Percentiles rank a stretch among this genome's conserved stretches.
Evolutionary conservation across 2,113 vertebrate genomes (phyloP).

Genomic region (Cariama cristata): DNA sequence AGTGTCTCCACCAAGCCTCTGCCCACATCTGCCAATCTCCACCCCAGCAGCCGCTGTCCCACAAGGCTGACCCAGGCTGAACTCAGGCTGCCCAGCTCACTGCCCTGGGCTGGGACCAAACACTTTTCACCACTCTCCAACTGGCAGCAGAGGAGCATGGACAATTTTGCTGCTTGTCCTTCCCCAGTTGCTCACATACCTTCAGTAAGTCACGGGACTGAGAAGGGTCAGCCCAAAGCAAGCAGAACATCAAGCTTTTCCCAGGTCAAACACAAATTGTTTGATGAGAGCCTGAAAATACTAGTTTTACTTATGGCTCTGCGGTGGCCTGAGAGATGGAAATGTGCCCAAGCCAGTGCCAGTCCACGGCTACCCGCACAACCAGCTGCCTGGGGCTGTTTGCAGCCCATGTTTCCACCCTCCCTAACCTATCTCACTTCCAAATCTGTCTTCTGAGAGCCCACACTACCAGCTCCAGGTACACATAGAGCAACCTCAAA

Average conservation of each 20-base stretch:
- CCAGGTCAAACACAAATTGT: neutral
- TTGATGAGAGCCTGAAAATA: neutral
- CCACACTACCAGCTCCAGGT: neutral
- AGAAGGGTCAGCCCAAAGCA: neutral
- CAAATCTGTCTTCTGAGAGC: neutral
- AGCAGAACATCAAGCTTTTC: neutral
- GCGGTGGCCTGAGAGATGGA: neutral
- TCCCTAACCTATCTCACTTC: neutral
- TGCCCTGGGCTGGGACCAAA: neutral
- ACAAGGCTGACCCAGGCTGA: neutral
- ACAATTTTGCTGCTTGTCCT: neutral
- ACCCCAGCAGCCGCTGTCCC: neutral
- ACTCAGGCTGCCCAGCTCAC: neutral
- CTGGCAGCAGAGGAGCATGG: neutral
- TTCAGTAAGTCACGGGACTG: neutral
- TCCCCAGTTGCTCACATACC: neutral
- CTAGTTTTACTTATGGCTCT: neutral
- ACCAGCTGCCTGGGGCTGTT: neutral
- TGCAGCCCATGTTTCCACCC: neutral
- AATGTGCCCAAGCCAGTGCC: neutral
- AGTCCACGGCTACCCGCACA: neutral
- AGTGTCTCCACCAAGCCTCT: neutral
- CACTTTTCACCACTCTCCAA: neutral
- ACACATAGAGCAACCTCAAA: neutral
- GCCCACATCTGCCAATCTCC: neutral